Conservation (phyloP, 1,140 invertebrate species). For the Neodiprion fabricii region DNA sequence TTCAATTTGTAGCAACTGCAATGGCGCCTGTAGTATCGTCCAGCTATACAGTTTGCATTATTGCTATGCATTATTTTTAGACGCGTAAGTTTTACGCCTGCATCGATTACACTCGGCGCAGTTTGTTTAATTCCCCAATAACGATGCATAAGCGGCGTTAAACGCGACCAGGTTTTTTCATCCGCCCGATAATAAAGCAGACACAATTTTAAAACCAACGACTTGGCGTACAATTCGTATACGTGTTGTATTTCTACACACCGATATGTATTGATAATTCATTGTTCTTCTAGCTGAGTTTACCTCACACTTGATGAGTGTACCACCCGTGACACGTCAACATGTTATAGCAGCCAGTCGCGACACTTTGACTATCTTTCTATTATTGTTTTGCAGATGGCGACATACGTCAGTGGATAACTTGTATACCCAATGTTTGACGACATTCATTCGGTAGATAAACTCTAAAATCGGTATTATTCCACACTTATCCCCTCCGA, state of each 20-base stretch:
- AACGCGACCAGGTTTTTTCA: no score
- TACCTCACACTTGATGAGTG: not conserved
- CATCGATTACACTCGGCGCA: not conserved
- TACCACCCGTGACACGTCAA: constrained; percentile 1
- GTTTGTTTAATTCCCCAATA: no score
- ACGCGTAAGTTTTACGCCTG: not conserved
- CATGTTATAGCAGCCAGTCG: not conserved
- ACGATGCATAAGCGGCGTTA: no score
- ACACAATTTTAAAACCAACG: no score
- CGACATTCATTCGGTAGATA: not conserved
- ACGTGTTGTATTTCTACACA: not conserved
- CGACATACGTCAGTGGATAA: not conserved
- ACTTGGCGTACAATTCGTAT: no score
- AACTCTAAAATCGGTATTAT: constrained; percentile 2
- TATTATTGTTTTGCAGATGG: not conserved
- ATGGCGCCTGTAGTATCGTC: not conserved
- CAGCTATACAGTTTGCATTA: not conserved
- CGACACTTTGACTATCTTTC: not conserved
- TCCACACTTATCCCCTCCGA: not conserved
- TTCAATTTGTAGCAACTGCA: not conserved
- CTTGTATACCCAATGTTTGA: not conserved
- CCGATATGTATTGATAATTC: not conserved
- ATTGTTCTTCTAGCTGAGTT: not conserved
- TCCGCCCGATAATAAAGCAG: no score
- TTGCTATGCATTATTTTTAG: constrained; percentile 1